A percentile compares a stretch with the other conserved stretches of the same genome.
These are phyloP conservation scores for Neogale vison DNA, from an alignment of 2,113 vertebrate species.

Conservation along the genomic window DNA sequence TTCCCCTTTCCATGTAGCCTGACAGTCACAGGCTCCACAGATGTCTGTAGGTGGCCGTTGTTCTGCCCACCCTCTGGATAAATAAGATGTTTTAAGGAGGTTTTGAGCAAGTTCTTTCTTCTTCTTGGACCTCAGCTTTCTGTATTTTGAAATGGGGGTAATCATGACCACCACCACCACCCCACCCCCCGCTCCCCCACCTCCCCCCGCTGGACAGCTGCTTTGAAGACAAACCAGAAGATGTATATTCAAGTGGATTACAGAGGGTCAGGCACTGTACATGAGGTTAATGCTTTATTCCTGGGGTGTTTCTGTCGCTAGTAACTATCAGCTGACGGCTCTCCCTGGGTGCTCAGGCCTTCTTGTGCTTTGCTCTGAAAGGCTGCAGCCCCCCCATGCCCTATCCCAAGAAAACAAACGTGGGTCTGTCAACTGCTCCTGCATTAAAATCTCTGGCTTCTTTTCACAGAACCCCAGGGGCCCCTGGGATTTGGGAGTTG, in stretches of 20 bases:
- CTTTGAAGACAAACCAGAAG: not conserved
- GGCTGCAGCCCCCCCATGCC: not conserved
- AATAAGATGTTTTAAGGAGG: not conserved
- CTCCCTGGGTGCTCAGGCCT: not conserved
- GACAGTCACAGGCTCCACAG: not conserved
- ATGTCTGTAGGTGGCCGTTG: no score
- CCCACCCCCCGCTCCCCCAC: no score
- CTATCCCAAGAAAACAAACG: not conserved
- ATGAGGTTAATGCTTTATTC: not conserved
- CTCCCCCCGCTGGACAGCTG: not conserved
- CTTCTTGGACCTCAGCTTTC: not conserved
- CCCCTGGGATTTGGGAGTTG: conserved; percentile 55
- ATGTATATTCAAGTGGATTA: not conserved
- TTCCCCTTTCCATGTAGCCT: not conserved
- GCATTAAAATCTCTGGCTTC: conserved; percentile 28
- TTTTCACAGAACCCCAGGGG: conserved; percentile 56
- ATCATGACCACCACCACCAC: not conserved
- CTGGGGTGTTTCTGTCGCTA: not conserved
- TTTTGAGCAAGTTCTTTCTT: not conserved
- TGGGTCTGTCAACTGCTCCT: not conserved
- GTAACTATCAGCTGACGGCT: not conserved
- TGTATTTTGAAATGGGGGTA: not conserved
- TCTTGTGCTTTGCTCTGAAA: not conserved
- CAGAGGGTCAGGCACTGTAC: not conserved
- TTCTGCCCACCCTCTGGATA: not conserved